Percentiles rank a stretch among this genome's conserved stretches.
Evolutionary conservation across 2,888 invertebrate species (phyloP).

Genomic region (Crepidodera aurea): DNA sequence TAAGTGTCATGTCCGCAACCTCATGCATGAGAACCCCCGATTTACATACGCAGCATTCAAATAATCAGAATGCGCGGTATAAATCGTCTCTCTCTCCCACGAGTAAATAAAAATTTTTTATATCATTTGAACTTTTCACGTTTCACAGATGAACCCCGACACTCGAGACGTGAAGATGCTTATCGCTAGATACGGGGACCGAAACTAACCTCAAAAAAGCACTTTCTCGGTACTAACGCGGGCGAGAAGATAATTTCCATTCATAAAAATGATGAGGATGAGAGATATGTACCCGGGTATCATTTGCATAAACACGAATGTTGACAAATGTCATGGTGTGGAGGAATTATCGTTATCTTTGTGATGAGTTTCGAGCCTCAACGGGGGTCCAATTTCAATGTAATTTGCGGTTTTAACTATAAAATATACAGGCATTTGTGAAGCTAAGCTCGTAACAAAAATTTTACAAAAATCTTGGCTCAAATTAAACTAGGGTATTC

Average conservation of each 20-base stretch:
- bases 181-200: slow-evolving; percentile 36
- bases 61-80: slow-evolving; percentile 36
- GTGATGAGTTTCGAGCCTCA: background rate
- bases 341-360: slow-evolving; percentile 10
- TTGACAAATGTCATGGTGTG: slow-evolving; percentile 47
- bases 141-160: slow-evolving; percentile 46
- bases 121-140: slow-evolving; percentile 50
- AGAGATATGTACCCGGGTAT: slow-evolving; percentile 42
- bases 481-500: too few species aligned
- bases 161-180: slow-evolving; percentile 45
- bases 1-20: slow-evolving; percentile 32
- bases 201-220: slow-evolving; percentile 30
- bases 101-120: slow-evolving; percentile 48
- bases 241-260: slow-evolving; percentile 35
- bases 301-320: slow-evolving; percentile 49
- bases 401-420: background rate
- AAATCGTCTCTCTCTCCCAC: slow-evolving; percentile 46
- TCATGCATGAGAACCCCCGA: slow-evolving; percentile 24
- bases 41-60: slow-evolving; percentile 34
- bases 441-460: too few species aligned
- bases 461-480: too few species aligned
- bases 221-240: slow-evolving; percentile 22
- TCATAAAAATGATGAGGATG: slow-evolving; percentile 47
- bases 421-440: background rate
- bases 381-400: background rate